phyloP scores from a whole-genome alignment of 2,888 invertebrate species.

The Bombyx huttoni region DNA sequence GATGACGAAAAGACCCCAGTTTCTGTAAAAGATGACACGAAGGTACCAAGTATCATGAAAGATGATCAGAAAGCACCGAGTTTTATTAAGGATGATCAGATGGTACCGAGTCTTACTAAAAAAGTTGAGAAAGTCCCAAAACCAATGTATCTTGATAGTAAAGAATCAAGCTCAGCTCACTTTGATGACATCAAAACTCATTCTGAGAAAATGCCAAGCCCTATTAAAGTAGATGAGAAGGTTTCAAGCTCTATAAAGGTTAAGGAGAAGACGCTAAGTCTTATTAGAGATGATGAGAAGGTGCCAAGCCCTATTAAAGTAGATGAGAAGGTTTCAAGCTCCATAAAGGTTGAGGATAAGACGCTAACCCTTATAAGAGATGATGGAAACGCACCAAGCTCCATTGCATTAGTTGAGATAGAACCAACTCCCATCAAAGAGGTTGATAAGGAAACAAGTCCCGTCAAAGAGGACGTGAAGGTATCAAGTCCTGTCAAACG shows the following conservation, averaged over 20 bases:
- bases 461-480: slow-evolving; percentile 1
- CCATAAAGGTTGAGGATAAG: no score
- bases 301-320: neutral
- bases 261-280: neutral
- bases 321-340: neutral
- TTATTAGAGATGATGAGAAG: slow-evolving; percentile 1
- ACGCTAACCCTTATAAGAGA: no score
- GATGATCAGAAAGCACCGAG: slow-evolving; percentile 3
- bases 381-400: neutral
- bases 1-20: slow-evolving; percentile 2
- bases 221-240: slow-evolving; percentile 1
- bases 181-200: neutral
- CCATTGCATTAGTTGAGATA: no score
- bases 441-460: slow-evolving; percentile 7
- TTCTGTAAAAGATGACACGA: slow-evolving; percentile 5
- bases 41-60: slow-evolving; percentile 5
- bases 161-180: neutral
- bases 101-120: slow-evolving; percentile 2
- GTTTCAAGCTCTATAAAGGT: neutral
- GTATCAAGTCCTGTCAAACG: neutral
- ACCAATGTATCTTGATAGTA: slow-evolving; percentile 1
- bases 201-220: slow-evolving; percentile 3
- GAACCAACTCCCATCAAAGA: no score
- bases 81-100: slow-evolving; percentile 5
- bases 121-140: neutral